Base-by-base conservation (phyloP, 1,140 invertebrate species). In the Papilio helenus region DNA sequence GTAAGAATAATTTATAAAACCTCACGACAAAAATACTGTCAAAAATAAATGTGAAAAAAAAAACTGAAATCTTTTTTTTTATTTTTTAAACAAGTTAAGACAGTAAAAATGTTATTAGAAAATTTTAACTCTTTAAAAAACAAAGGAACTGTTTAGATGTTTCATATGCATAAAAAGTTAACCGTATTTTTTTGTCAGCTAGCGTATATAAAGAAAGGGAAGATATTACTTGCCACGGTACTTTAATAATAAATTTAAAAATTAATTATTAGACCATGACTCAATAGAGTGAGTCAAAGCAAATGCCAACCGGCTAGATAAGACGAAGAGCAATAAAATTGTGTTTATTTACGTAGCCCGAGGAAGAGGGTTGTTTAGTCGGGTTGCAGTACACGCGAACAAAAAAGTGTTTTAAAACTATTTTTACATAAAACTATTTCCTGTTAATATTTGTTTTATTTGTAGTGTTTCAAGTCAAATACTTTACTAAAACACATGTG, bases 281-380 rank as follows among this genome's bases (percentile, higher is more conserved):
- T 86, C 83, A 85, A 82, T 83, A n/a, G 42, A 78, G 79, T 87
- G 87, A 86, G 82, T 87, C 82, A 87, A 84, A 83, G 82, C 84
- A 82, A 84, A 86, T 82, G 77, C 72, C 72, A 58, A 79, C 65
- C 82, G 79, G 83, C 86, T 86, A 88, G 84, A 88, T 91, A 89
- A 86, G 83, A 84, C 81, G 77, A 68, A 29, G 73, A 80, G 86
- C 82, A 88, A 88, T 89, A 89, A 89, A 88, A 77, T 82, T 83
- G 79, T 90, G 90, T 90, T 90, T 89, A 90, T 90, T 88, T 89
- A 90, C 83, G 84, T 84, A 80, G 84, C 73, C 79, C 71, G 81
- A 86, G 86, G 84, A 87, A 83, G 88, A 74, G 86, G 87, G 81
- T 84, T 86, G 85, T 86, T 87, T 86, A 84, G 79, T 83, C 81